These are phyloP conservation scores for Clupea harengus DNA, from an alignment of 2,113 vertebrate genomes.

Conservation along the genomic window DNA sequence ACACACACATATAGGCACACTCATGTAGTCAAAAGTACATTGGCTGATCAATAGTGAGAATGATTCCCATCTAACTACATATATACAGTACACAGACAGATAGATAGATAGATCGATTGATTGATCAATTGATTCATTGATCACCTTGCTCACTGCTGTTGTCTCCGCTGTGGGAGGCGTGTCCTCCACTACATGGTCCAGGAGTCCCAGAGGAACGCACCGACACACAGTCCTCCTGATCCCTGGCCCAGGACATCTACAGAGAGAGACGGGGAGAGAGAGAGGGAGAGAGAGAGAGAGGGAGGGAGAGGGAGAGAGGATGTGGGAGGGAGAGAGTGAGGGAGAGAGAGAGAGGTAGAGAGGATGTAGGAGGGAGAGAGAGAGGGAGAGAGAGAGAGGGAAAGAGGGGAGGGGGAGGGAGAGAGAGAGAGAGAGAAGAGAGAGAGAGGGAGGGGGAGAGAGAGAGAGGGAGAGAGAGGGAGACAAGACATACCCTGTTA, in stretches of 20 bases:
- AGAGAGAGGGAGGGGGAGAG: no score
- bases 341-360: neutral
- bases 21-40: neutral
- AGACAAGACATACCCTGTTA: neutral
- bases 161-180: conserved; percentile 49
- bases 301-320: conserved; percentile 19
- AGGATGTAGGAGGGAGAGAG: neutral
- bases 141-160: conserved; percentile 53
- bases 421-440: neutral
- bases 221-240: conserved; percentile 40
- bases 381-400: neutral
- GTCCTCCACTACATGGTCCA: conserved; percentile 35
- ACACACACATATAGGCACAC: neutral
- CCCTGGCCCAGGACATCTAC: conserved; percentile 47
- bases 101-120: neutral
- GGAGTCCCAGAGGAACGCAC: conserved; percentile 47
- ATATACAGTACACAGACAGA: neutral
- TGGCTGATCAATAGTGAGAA: no score
- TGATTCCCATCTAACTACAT: no score
- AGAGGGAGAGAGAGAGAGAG: neutral
- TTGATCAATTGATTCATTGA: neutral
- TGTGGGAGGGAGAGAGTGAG: neutral
- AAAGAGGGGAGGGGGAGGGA: neutral
- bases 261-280: neutral
- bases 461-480: no score